Evolutionary conservation across 2,888 invertebrate genomes (phyloP), one percentile per base, ranked within the genome.

Genomic region (Homarus gammarus): DNA sequence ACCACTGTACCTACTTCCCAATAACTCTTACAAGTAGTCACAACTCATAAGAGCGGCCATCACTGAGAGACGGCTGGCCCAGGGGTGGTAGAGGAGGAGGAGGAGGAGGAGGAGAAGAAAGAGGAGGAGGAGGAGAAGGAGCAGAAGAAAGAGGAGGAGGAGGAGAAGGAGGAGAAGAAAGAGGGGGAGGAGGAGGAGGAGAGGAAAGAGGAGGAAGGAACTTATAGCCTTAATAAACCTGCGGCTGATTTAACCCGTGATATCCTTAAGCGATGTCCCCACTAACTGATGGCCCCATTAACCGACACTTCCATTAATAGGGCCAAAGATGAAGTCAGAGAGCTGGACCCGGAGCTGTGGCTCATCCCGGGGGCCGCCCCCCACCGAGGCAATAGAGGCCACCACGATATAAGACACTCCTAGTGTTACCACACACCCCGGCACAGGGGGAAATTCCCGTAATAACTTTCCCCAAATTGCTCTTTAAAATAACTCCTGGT

Each of bases 161-260:
- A 31, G 36, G 49, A 33, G 75, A 27, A 49, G 49, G 49, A 77
- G 75, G 33, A 33, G 51, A 49, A 49, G 51, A 49, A 49, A 27
- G 77, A 49, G 77, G 51, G 77, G 36, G 49, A 33, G 77, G 51
- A 51, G 51, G 75, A 75, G 75, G 51, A 51, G 51, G 77, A 49
- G 49, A 27, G 77, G 51, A 49, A 33, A 49, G 51, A 36, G 51
- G 49, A 56, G 56, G 15, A 2, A 56, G 56, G 56, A 56, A 18
- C 15, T 56, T 8, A 8, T 18, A 18, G 18, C n/a, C 2, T 3
- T 27, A 3, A 64, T 64, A 64, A 64, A 64, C 64, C 64, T 18
- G 3, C 64, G 18, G 22, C 64, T 6, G 64, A 64, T 64, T 10
- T 64, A 27, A 64, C n/a, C 6, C 5, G 6, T 1, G 27, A 1